Evolutionary conservation across 2,113 vertebrate species (phyloP), one percentile per base, ranked within the genome.

Genomic region (Cnemophilus loriae): DNA sequence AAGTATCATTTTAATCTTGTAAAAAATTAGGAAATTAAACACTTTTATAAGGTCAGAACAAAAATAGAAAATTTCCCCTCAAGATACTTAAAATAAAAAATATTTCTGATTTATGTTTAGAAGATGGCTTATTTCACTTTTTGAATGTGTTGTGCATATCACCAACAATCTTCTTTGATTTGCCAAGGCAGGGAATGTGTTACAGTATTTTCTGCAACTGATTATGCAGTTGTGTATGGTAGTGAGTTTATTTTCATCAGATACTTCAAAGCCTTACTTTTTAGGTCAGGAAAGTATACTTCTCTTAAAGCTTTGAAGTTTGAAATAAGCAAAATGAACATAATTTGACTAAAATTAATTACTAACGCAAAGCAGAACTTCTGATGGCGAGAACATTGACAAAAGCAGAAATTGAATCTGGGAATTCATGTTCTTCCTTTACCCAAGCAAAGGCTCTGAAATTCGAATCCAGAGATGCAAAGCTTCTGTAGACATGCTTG

Each of bases 261-360:
- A 35, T 60, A 90, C 96, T 96, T 97, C 97, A 97, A 97, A 97
- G 96, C 61, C 26, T 79, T 94, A 92, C 79, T 88, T 96, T 97
- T 93, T 96, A 96, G 93, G 87, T 97, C 89, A 78, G 56, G 73
- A 79, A 95, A 96, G 57, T 71, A 37, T 61, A 59, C 42, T 59
- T 93, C 94, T 94, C 61, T 15, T 67, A 73, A 86, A 84, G 95
- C 95, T 97, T 95, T 97, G 89, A 97, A 95, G 79, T 97, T 97
- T 83, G 50, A 89, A 97, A 95, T 93, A 95, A 93, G 71, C 65
- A 95, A 96, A 90, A 90, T 96, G 61, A 85, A 83, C 52, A 41
- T 90, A 83, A 87, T 96, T 96, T 95, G 76, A 92, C 75, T 90
- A 84, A 97, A 97, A 87, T 96, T 96, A 96, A 96, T 97, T 97